Evolutionary conservation across 2,888 invertebrate species (phyloP), one percentile per base, ranked within the genome.

Genomic region (Polymixis flavicincta): DNA sequence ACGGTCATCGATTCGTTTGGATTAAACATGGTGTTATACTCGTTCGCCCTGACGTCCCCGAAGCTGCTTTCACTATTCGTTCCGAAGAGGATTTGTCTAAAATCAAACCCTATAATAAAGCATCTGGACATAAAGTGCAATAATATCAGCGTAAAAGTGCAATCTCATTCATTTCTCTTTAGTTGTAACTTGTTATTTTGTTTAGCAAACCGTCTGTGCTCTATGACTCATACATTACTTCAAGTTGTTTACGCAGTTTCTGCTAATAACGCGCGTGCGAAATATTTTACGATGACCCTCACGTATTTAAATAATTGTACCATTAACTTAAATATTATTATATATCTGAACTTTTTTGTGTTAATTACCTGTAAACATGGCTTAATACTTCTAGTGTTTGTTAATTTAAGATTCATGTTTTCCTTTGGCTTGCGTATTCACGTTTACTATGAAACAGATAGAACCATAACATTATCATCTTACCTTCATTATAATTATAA

Each of bases 41-140:
- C n/a, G 32, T 66, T 48, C 14, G 22, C 22, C 22, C 32, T 52
- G n/a, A 66, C 52, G 6, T 66, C 17, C 32, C 32, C 32, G 37
- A 52, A 37, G 32, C 37, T 32, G 52, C 52, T 19, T 52, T 66
- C 6, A 66, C 17, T 11, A 28, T 66, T 52, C 37, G n/a, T 37
- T 52, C 52, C n/a, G 66, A 52, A 52, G 17, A n/a, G 1, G 52
- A 66, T n/a, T 52, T 66, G 17, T 37, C 52, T 32, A 66, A 66
- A 52, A 52, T 66, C 25, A 52, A 65, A 52, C 50, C n/a, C n/a
- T n/a, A n/a, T n/a, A n/a, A n/a, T n/a, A n/a, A n/a, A n/a, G n/a
- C n/a, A n/a, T n/a, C 22, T 52, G 52, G 17, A 37, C 14, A 37
- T 14, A 8, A 13, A 7, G 11, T 37, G 22, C 13, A 60, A n/a